Evolutionary conservation across 2,888 invertebrate species (phyloP), one percentile per base, ranked within the genome.

Genomic region (Entomobrya multifasciata): DNA sequence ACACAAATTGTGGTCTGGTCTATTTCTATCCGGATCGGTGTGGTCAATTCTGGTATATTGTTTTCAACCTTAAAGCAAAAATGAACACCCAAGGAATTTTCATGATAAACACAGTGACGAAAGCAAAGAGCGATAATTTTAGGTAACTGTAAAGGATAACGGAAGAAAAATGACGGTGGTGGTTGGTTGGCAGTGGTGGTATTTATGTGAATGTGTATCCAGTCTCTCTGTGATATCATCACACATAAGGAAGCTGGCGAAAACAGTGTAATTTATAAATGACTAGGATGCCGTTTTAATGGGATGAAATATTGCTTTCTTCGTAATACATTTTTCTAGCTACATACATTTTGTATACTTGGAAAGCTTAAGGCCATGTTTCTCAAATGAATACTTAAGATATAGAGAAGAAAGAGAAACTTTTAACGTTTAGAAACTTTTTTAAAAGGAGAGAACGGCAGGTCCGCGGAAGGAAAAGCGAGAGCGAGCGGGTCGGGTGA

Each of bases 401-500:
- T 6, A 36, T 36, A 8, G 36, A 8, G 36, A 36, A 36, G 8
- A 8, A 8, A 36, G 36, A 36, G 36, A 8, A 36, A 36, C 36
- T 36, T 36, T 36, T 8, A 36, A 6, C 36, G 70, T 27, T 8
- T 49, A 20, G 22, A 47, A 47, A 70, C 25, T 36, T 30, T 25
- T 25, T 25, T 44, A 15, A 25, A 62, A 15, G 20, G 60, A 76
- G 57, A 55, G 57, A 44, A 13, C 20, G 49, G 78, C n/a, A 47
- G 27, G 5, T 25, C 47, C 27, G 49, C 72, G 57, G 57, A 49
- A 78, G 62, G 62, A 47, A 78, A 78, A 62, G 62, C 44, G 62
- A 65, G 65, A 79, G 78, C 13, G 57, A n/a, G 52, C 4, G n/a
- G 55, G n/a, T n/a, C 62, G 65, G 65, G 67, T 70, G 80, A 67